Percentiles rank a stretch among this genome's conserved stretches.
Conservation (phyloP, 1,140 invertebrate genomes). For the Neuroterus valhalla region DNA sequence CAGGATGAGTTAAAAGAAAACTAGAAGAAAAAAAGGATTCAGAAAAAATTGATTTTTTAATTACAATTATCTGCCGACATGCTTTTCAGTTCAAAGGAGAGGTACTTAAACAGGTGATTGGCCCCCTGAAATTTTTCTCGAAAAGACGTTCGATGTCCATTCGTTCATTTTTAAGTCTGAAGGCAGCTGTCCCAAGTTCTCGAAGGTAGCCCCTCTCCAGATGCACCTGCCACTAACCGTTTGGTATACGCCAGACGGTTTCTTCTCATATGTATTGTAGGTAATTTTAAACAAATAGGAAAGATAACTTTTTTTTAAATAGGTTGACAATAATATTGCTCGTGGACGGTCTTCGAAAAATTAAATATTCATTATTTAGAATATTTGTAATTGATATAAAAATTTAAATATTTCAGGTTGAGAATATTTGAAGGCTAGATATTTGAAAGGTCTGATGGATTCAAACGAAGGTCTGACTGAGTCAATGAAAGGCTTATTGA, state of each 20-base stretch:
- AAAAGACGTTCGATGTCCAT: neutral
- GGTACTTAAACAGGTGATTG: constrained; percentile 16
- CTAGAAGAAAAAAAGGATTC: no score
- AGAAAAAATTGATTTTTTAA: neutral
- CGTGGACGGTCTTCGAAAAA: no score
- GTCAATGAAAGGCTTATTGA: no score
- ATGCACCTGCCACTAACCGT: constrained; percentile 19
- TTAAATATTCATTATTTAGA: no score
- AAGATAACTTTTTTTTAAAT: no score
- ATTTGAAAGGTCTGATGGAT: no score
- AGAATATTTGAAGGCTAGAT: no score
- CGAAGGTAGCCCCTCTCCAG: constrained; percentile 1
- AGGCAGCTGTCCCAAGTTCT: constrained; percentile 14
- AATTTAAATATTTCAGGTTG: no score
- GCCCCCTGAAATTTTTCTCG: neutral
- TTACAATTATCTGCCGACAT: neutral
- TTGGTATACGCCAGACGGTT: neutral
- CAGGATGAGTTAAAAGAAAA: no score
- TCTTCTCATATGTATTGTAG: neutral
- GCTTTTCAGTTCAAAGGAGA: neutral
- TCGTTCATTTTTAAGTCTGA: constrained; percentile 5
- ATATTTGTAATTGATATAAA: no score
- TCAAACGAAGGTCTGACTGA: no score
- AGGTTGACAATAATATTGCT: no score
- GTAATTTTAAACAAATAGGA: neutral